A percentile compares a stretch with the other conserved stretches of the same genome.
Conservation (phyloP, 1,140 invertebrate genomes). For the Chrysoperla carnea region DNA sequence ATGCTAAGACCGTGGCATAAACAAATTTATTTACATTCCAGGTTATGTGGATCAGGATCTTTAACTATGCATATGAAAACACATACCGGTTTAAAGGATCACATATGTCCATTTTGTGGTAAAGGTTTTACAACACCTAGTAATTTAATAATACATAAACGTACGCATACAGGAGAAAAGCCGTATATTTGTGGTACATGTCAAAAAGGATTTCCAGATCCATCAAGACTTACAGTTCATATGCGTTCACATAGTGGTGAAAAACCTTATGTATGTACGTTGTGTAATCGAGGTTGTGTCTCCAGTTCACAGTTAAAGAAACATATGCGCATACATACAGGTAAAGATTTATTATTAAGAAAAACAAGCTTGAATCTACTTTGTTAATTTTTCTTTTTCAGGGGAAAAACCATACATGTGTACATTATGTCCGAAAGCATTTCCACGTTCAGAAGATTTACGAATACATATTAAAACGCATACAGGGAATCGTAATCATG, state of each 20-base stretch:
- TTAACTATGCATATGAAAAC: constrained; percentile 39
- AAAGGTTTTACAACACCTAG: constrained; percentile 32
- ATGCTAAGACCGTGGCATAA: no score
- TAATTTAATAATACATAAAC: constrained; percentile 26
- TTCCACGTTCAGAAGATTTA: constrained; percentile 16
- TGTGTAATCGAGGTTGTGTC: constrained; percentile 24
- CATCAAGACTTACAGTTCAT: constrained; percentile 29
- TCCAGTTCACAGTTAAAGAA: constrained; percentile 22
- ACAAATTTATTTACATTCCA: no score
- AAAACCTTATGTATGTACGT: constrained; percentile 41
- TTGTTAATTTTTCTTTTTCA: no score
- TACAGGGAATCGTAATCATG: constrained; percentile 15
- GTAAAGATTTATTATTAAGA: no score
- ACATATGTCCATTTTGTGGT: constrained; percentile 49
- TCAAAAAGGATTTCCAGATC: constrained; percentile 26
- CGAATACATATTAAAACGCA: constrained; percentile 17
- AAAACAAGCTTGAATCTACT: no score
- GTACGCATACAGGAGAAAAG: constrained; percentile 29
- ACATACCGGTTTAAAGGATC: constrained; percentile 52
- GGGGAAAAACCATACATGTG: constrained; percentile 17
- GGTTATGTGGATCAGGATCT: constrained; percentile 17
- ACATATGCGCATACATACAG: constrained; percentile 22
- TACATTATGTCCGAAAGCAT: constrained; percentile 16
- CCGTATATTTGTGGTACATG: constrained; percentile 25
- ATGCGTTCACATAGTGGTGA: constrained; percentile 40